Conservation (phyloP, 2,797 vertebrate species). For the Mormyrops attenuatus region DNA sequence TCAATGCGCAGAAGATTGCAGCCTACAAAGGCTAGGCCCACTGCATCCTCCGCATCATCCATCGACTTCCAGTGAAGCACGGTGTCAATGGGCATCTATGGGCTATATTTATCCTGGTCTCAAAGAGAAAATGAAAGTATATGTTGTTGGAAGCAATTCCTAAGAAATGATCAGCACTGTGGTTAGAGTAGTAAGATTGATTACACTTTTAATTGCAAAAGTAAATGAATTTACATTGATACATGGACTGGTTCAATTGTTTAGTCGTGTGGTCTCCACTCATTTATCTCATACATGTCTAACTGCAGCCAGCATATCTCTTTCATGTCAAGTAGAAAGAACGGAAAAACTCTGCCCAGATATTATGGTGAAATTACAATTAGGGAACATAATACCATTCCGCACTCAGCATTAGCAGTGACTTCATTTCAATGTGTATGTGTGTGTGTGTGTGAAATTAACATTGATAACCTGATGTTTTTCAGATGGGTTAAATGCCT, state of each 20-base stretch:
- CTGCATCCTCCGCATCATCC: neutral
- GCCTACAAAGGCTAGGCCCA: neutral
- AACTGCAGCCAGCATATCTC: neutral
- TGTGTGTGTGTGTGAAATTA: neutral
- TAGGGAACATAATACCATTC: neutral
- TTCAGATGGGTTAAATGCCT: neutral
- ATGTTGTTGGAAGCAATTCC: neutral
- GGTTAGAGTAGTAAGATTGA: neutral
- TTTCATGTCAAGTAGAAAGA: neutral
- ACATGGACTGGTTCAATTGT: neutral
- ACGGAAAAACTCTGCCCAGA: neutral
- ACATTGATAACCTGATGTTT: neutral
- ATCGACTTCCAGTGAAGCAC: neutral
- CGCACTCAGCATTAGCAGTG: neutral
- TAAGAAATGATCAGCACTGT: neutral
- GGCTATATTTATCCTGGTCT: neutral
- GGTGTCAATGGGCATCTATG: neutral
- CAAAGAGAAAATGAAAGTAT: neutral
- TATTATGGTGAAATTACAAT: neutral
- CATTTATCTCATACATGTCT: neutral
- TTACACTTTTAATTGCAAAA: neutral
- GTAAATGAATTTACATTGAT: neutral
- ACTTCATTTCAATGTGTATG: neutral
- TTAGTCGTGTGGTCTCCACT: neutral
- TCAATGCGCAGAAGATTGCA: neutral